A percentile compares a stretch with the other conserved stretches of the same genome.
Conservation (phyloP, 2,888 invertebrate species). For the Caradrina clavipalpis region DNA sequence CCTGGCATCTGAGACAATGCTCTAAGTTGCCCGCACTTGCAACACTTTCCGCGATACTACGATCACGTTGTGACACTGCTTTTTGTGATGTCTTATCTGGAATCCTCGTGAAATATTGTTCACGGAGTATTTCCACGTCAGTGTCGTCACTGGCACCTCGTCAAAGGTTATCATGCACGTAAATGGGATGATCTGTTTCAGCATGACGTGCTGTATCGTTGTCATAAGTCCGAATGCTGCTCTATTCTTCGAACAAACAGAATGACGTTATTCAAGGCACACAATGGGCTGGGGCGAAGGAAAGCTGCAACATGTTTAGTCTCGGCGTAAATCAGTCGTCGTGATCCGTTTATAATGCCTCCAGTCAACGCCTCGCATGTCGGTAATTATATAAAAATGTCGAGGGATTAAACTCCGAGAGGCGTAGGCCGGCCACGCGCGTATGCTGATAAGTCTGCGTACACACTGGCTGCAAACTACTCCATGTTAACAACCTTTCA, state of each 20-base stretch:
- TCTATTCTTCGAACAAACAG: slow-evolving; percentile 31
- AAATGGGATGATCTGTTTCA: slow-evolving; percentile 70
- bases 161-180: slow-evolving; percentile 81
- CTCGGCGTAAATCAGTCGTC: slow-evolving; percentile 66
- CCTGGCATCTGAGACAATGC: slow-evolving; percentile 80
- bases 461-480: slow-evolving; percentile 36
- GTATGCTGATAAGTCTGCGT: slow-evolving; percentile 49
- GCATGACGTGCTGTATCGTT: slow-evolving; percentile 50
- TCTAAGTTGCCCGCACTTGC: slow-evolving; percentile 79
- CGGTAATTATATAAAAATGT: slow-evolving; percentile 81
- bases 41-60: slow-evolving; percentile 81
- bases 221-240: slow-evolving; percentile 25
- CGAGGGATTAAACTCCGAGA: slow-evolving; percentile 73
- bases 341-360: slow-evolving; percentile 73
- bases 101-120: slow-evolving; percentile 81
- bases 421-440: slow-evolving; percentile 69
- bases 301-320: slow-evolving; percentile 69
- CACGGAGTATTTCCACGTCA: slow-evolving; percentile 79
- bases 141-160: slow-evolving; percentile 79
- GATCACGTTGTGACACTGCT: slow-evolving; percentile 83
- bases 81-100: slow-evolving; percentile 86
- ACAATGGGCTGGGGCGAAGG: slow-evolving; percentile 53
- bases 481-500: neutral
- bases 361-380: slow-evolving; percentile 73
- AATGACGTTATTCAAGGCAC: slow-evolving; percentile 38